Percentiles rank a stretch among this genome's conserved stretches.
These are phyloP conservation scores for Sebastes jordani DNA, from an alignment of 2,797 vertebrate species.

Conservation along the genomic window DNA sequence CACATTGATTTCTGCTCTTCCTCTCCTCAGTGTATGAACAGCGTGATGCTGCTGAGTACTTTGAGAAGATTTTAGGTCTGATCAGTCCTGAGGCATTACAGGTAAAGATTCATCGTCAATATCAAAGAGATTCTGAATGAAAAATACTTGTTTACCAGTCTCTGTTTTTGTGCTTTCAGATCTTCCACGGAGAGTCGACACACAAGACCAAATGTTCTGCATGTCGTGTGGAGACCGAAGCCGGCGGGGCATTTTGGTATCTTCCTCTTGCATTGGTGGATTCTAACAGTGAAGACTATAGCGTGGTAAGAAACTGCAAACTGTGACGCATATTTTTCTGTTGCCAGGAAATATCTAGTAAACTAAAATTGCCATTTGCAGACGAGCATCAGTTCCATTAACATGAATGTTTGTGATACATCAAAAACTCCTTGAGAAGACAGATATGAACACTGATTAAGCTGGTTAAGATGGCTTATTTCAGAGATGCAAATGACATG, in stretches of 20 bases:
- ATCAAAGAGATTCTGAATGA: not conserved
- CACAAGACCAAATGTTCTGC: constrained; percentile 46
- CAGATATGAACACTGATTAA: not conserved
- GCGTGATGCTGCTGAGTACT: constrained; percentile 76
- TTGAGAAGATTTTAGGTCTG: constrained; percentile 70
- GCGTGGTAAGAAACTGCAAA: constrained; percentile 61
- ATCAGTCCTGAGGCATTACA: constrained; percentile 37
- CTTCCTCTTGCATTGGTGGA: constrained; percentile 64
- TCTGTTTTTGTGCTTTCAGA: constrained; percentile 50
- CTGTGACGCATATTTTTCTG: not conserved
- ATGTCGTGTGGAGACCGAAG: accelerated
- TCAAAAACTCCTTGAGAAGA: not conserved
- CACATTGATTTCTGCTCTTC: not conserved
- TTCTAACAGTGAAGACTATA: not conserved
- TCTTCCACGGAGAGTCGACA: constrained; percentile 63
- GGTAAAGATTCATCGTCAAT: constrained; percentile 35
- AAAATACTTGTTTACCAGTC: accelerated
- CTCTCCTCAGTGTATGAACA: constrained; percentile 54
- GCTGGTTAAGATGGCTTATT: not conserved
- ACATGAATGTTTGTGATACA: not conserved
- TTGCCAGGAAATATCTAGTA: not conserved
- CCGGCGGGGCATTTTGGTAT: constrained; percentile 52
- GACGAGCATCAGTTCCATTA: not conserved
- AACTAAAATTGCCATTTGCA: not conserved
- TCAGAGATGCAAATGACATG: not conserved